These are phyloP conservation scores for Drosophila sucinea DNA, from an alignment of 1,140 invertebrate genomes.

Conservation along the genomic window DNA sequence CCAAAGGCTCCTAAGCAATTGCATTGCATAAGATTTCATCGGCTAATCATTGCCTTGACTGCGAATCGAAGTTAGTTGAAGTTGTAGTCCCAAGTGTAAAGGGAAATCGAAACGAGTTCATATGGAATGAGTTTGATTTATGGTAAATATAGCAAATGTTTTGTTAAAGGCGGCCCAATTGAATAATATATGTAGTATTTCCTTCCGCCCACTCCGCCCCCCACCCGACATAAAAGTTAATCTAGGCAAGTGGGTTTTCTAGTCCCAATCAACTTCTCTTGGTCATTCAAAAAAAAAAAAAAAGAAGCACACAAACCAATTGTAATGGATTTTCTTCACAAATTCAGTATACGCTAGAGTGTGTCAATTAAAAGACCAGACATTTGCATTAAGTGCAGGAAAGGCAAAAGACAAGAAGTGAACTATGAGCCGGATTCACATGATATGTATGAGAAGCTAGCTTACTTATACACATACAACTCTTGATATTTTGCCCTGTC, in stretches of 20 bases:
- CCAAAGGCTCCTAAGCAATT: conserved; percentile 14
- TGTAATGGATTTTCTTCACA: conserved; percentile 6
- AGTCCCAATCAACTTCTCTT: not conserved
- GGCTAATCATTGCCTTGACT: conserved; percentile 23
- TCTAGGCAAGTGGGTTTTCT: not conserved
- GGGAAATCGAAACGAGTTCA: not conserved
- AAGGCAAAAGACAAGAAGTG: conserved; percentile 17
- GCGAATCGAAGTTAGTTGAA: conserved; percentile 1
- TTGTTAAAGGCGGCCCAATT: not conserved
- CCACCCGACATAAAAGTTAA: not conserved
- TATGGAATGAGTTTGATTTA: conserved; percentile 14
- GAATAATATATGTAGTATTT: not conserved
- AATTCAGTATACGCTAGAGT: conserved; percentile 24
- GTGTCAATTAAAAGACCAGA: conserved; percentile 49
- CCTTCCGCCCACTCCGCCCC: not conserved
- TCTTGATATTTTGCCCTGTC: conserved; percentile 52
- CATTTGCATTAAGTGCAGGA: conserved; percentile 57
- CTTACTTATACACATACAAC: conserved; percentile 3
- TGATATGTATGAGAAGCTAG: conserved; percentile 24
- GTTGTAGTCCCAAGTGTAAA: conserved; percentile 7
- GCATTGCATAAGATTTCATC: conserved; percentile 24
- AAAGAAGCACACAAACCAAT: not conserved
- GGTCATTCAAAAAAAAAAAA: conserved; percentile 1
- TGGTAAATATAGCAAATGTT: conserved; percentile 10
- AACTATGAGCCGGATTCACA: conserved; percentile 49